Evolutionary conservation across 1,140 invertebrate species (phyloP), one percentile per base, ranked within the genome.

Genomic region (Euura lappo): DNA sequence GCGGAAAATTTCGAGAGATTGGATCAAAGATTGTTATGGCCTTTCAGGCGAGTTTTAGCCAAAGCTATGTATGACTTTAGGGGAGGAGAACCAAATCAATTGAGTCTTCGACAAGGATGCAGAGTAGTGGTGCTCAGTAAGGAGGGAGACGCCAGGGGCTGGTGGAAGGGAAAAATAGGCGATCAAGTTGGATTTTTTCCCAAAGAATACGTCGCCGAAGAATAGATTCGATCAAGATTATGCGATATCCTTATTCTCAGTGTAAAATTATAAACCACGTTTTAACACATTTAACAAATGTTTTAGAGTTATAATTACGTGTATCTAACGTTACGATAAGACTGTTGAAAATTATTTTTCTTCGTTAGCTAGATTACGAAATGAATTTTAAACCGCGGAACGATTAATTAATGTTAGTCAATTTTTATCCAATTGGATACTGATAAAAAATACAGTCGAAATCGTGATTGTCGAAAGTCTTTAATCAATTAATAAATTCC

Each of bases 1-100:
- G 91, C 92, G 2, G 96, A 98, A 88, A 98, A 97, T 86, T 99
- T 98, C 87, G 93, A 93, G n/a, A 94, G 93, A 2, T 84, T 94
- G 70, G 92, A 95, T 85, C 93, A 93, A 72, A 90, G 90, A 69
- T 85, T 96, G 42, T 88, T 93, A 71, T 94, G 93, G 92, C 94
- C 94, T 11, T 95, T 91, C 83, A 89, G 92, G 43, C 90, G 93
- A 72, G 91, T 94, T 28, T 88, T 92, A 64, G 94, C 94, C 6
- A 91, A 92, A n/a, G 93, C 93, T 43, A 84, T 94, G 4, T 94
- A 93, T 79, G 93, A 94, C 84, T 95, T 93, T 81, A 90, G 91
- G 43, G 92, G 93, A 3, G 88, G 89, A 68, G 94, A 96, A 80
- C 87, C 90, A 7, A 93, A 94, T 81, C 94, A 97, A 83, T 86